Conservation (phyloP, 1,140 invertebrate species). For the Charaxes varanes region DNA sequence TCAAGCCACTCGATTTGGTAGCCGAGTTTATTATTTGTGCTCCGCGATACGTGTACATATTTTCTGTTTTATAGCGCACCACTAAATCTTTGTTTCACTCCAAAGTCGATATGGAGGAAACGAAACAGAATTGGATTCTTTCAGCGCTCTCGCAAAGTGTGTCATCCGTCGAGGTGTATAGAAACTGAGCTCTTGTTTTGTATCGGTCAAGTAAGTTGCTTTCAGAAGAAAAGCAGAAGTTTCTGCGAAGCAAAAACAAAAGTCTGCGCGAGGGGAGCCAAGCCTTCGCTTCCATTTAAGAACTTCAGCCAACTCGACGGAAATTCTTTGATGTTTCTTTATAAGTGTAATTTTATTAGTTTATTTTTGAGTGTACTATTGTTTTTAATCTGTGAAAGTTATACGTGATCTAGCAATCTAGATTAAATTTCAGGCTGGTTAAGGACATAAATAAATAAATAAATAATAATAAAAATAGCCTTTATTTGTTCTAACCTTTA, state of each 20-base stretch:
- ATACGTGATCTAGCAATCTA: no score
- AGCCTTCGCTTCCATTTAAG: conserved; percentile 9
- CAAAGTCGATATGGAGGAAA: conserved; percentile 21
- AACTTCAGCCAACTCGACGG: conserved; percentile 10
- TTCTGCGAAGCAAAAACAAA: conserved; percentile 9
- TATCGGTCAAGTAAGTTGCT: conserved; percentile 19
- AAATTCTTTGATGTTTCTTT: conserved; percentile 8
- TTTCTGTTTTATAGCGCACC: conserved; percentile 44
- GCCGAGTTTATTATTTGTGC: conserved; percentile 60
- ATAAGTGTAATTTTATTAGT: no score
- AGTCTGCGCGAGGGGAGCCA: conserved; percentile 9
- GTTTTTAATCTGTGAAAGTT: no score
- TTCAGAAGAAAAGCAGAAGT: conserved; percentile 15
- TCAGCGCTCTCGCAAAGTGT: conserved; percentile 15
- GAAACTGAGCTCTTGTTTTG: conserved; percentile 15
- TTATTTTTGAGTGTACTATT: no score
- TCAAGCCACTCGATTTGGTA: conserved; percentile 66
- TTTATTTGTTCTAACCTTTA: no score
- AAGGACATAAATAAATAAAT: no score
- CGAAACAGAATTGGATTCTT: conserved; percentile 6
- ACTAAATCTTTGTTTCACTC: conserved; percentile 44
- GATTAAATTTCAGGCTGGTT: no score
- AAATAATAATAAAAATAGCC: no score
- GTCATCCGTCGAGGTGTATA: conserved; percentile 20
- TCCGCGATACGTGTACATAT: conserved; percentile 45